phyloP scores from a whole-genome alignment of 2,888 invertebrate genomes.

The Diplolepis rosae region DNA sequence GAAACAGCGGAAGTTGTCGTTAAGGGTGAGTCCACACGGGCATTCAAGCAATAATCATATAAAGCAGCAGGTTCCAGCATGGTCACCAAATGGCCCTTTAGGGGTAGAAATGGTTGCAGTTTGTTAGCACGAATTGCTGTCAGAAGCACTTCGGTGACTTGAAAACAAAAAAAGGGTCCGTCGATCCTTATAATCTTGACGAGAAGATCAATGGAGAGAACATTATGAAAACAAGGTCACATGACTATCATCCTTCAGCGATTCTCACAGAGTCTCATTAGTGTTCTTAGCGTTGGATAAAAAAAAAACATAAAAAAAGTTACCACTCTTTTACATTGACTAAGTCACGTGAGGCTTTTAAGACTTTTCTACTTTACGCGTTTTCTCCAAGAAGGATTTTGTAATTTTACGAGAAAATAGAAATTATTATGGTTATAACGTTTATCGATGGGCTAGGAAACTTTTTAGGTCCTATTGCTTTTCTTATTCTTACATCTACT shows the following conservation, averaged over 20 bases:
- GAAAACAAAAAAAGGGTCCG: neutral
- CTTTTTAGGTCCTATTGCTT: neutral
- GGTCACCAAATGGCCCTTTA: constrained; percentile 68
- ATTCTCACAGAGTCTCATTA: constrained; percentile 40
- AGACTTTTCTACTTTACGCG: constrained; percentile 38
- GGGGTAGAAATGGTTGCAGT: constrained; percentile 53
- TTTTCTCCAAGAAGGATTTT: neutral
- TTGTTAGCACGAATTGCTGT: constrained; percentile 46
- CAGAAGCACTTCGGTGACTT: constrained; percentile 19
- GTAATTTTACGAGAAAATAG: constrained; percentile 20
- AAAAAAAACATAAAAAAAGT: constrained; percentile 38
- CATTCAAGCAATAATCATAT: constrained; percentile 71
- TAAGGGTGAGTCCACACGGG: constrained; percentile 54
- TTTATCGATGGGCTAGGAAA: neutral
- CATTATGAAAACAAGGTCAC: constrained; percentile 42
- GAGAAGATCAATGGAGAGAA: constrained; percentile 2
- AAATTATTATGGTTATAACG: constrained; percentile 8
- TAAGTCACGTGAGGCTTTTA: constrained; percentile 55
- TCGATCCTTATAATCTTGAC: constrained; percentile 4
- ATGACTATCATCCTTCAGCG: constrained; percentile 36
- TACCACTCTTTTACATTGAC: neutral
- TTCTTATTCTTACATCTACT: neutral
- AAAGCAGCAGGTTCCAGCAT: constrained; percentile 61
- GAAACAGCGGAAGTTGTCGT: neutral
- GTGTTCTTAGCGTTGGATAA: constrained; percentile 24